phyloP scores from a whole-genome alignment of 2,113 vertebrate genomes.

The Australoheros scitulus region DNA sequence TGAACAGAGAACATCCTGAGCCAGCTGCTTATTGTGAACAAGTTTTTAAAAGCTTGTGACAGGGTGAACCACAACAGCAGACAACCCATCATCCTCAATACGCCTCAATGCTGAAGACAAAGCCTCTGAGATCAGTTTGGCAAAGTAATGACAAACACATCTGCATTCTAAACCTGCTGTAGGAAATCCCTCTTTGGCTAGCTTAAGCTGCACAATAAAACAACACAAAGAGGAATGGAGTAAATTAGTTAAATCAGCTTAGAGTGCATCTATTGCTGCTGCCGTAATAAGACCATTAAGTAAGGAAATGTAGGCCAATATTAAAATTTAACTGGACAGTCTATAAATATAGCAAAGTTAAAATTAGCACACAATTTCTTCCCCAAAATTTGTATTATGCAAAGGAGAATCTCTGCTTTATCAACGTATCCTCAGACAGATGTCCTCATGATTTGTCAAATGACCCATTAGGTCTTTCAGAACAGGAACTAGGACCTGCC shows the following conservation, averaged over 20 bases:
- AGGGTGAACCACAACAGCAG: slow-evolving; percentile 49
- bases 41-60: slow-evolving; percentile 71
- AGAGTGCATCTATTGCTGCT: slow-evolving; percentile 29
- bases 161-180: slow-evolving; percentile 49
- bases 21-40: slow-evolving; percentile 61
- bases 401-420: slow-evolving; percentile 14
- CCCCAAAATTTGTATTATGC: neutral
- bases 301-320: slow-evolving; percentile 23
- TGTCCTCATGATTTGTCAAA: slow-evolving; percentile 13
- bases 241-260: slow-evolving; percentile 57
- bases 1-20: slow-evolving; percentile 40
- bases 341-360: slow-evolving; percentile 27
- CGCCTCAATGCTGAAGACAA: slow-evolving; percentile 46
- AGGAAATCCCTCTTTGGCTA: slow-evolving; percentile 41
- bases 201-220: slow-evolving; percentile 43
- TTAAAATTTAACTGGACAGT: slow-evolving; percentile 23
- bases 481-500: slow-evolving; percentile 46
- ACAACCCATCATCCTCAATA: slow-evolving; percentile 57
- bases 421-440: slow-evolving; percentile 17
- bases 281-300: slow-evolving; percentile 44
- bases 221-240: slow-evolving; percentile 35
- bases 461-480: slow-evolving; percentile 36
- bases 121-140: slow-evolving; percentile 56
- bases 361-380: neutral
- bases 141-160: slow-evolving; percentile 33